Evolutionary conservation across 1,140 invertebrate species (phyloP).

Genomic region (Formica exsecta): DNA sequence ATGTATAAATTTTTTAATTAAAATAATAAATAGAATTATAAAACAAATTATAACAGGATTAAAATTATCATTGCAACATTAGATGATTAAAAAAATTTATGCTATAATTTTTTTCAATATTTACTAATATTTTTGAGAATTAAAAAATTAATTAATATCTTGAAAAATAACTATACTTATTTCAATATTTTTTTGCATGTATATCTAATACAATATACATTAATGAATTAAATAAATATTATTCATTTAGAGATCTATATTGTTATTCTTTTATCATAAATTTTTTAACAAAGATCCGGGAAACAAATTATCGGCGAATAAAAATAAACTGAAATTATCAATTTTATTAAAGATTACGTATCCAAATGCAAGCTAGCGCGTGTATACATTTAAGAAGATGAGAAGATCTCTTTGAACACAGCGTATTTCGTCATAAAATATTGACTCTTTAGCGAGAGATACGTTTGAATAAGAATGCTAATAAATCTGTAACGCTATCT

Average conservation of each 20-base stretch:
- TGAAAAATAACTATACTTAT: background rate
- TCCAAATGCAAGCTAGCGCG: background rate
- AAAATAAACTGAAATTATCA: background rate
- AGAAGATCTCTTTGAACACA: conserved; percentile 13
- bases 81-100: background rate
- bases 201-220: background rate
- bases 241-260: background rate
- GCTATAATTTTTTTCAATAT: background rate
- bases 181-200: too few species aligned
- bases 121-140: background rate
- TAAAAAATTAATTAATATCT: background rate
- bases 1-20: background rate
- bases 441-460: conserved; percentile 64
- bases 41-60: background rate
- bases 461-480: conserved; percentile 44
- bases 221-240: background rate
- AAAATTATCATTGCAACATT: background rate
- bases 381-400: conserved; percentile 29
- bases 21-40: background rate
- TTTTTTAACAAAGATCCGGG: background rate
- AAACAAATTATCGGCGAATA: background rate
- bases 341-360: conserved; percentile 6
- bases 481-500: conserved; percentile 11
- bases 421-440: conserved; percentile 60
- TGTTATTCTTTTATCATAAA: background rate